Evolutionary conservation across 2,888 invertebrate species (phyloP), one percentile per base, ranked within the genome.

Genomic region (Ennomos fuscantarius): DNA sequence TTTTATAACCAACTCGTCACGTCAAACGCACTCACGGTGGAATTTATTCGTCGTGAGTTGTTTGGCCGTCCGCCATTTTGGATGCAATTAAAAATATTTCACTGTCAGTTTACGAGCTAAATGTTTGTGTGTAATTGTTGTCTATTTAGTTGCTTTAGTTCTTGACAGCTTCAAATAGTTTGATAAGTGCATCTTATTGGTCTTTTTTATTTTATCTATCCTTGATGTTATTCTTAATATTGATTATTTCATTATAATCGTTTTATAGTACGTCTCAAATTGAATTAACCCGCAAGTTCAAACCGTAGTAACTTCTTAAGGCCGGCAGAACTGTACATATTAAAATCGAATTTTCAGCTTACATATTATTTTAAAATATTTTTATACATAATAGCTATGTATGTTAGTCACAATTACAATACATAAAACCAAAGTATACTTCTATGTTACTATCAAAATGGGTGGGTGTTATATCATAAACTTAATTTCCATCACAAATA

Each of bases 11-110:
- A 15, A 62, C 63, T 62, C 60, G 55, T 66, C 63, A 63, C 57
- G 61, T 52, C 60, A 61, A 70, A 71, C 70, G 63, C 69, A 76
- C 75, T 75, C 52, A 64, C 63, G 65, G 55, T 65, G 63, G 66
- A 73, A 75, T 71, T 69, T 71, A 66, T 73, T 70, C 52, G 52
- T 58, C 63, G 57, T 68, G 62, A 68, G 69, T 63, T 63, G 59
- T 66, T 71, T 74, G 72, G 72, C 70, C 41, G 51, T 40, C 47
- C 37, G 77, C 76, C 76, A 76, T 78, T 74, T 74, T 71, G 59
- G 40, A 42, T 49, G 66, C 66, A 77, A 76, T 77, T 75, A 72
- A 70, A 74, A 64, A 61, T 76, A 74, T 68, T 70, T 74, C 60
- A 63, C 56, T 60, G 65, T 48, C 59, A 60, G 46, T 57, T 67